Evolutionary conservation across 2,113 vertebrate species (phyloP).

Genomic region (Pyxicephalus adspersus): DNA sequence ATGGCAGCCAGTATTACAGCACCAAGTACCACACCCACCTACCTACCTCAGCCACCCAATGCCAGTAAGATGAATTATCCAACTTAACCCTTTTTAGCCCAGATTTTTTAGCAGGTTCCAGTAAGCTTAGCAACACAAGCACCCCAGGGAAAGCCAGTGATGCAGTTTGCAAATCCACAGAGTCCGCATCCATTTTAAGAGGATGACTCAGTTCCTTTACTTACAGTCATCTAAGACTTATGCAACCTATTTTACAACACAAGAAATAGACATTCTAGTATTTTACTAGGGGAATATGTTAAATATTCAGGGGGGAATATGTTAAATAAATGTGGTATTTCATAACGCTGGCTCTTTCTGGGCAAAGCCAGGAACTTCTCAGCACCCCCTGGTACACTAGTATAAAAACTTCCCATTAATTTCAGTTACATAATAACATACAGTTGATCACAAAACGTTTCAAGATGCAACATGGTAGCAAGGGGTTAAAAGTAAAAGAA

Average conservation of each 20-base stretch:
- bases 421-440: not conserved
- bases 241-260: not conserved
- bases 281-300: not conserved
- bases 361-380: too few relatives aligned
- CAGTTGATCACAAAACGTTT: not conserved
- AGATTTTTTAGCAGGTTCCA: not conserved
- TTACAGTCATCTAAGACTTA: not conserved
- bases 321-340: too few relatives aligned
- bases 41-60: too few relatives aligned
- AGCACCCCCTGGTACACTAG: too few relatives aligned
- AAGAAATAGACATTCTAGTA: not conserved
- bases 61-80: too few relatives aligned
- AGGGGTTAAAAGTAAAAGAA: not conserved
- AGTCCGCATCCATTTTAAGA: slow-evolving; percentile 19
- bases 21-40: too few relatives aligned
- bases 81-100: not conserved
- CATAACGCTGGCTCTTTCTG: too few relatives aligned
- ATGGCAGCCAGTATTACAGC: too few relatives aligned
- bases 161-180: not conserved
- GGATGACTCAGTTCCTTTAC: slow-evolving; percentile 23
- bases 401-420: too few relatives aligned
- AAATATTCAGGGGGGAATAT: too few relatives aligned
- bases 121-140: not conserved
- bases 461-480: not conserved
- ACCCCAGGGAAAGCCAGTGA: not conserved